Evolutionary conservation across 2,113 vertebrate species (phyloP).

Genomic region (Pterocles gutturalis): DNA sequence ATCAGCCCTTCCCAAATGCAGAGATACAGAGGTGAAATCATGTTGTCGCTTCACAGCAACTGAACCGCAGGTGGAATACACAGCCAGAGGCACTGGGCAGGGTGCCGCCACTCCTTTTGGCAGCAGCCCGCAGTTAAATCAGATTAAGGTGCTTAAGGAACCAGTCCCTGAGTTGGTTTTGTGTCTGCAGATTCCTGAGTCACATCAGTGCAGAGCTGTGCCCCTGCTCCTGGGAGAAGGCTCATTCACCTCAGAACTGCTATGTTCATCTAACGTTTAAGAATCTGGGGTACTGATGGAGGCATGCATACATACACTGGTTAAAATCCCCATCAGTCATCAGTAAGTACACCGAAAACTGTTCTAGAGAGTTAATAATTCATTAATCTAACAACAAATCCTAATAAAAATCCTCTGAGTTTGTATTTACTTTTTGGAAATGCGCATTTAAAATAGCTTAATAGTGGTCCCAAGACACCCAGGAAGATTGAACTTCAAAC

Average conservation of each 20-base stretch:
- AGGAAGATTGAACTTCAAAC: background rate
- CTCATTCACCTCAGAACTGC: background rate
- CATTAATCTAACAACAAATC: background rate
- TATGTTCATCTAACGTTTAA: background rate
- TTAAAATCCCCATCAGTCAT: background rate
- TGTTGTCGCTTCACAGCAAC: background rate
- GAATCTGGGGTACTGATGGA: background rate
- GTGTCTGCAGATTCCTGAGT: background rate
- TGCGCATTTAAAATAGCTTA: rapidly evolving
- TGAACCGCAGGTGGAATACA: background rate
- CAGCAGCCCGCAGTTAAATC: constrained; percentile 23
- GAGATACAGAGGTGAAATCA: background rate
- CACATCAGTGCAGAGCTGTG: background rate
- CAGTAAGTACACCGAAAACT: background rate
- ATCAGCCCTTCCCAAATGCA: background rate
- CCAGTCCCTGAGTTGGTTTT: background rate
- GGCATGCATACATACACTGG: background rate
- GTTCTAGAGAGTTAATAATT: background rate
- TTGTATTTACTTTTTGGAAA: background rate
- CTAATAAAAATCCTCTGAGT: background rate
- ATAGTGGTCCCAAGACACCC: background rate
- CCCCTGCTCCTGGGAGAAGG: background rate
- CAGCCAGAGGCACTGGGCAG: background rate
- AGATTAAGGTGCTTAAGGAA: constrained; percentile 42
- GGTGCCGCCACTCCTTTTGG: background rate